phyloP scores from a whole-genome alignment of 2,113 vertebrate species.

The Isurus oxyrinchus region DNA sequence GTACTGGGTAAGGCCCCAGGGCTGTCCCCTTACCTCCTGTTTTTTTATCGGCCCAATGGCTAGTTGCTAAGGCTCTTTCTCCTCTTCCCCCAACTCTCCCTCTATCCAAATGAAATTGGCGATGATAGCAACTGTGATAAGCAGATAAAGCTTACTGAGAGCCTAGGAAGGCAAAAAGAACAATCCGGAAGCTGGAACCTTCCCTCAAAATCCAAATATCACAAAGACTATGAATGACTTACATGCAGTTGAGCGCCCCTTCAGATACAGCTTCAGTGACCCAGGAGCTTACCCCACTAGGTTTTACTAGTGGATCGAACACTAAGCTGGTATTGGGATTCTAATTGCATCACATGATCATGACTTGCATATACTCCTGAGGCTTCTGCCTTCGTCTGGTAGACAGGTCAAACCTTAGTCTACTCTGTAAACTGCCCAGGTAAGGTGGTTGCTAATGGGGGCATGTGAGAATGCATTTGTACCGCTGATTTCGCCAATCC shows the following conservation, averaged over 20 bases:
- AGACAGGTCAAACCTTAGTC: neutral
- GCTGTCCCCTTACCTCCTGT: neutral
- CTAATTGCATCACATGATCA: neutral
- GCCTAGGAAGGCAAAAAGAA: neutral
- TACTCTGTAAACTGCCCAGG: neutral
- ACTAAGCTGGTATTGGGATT: neutral
- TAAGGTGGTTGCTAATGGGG: neutral
- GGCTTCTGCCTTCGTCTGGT: neutral
- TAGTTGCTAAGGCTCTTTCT: neutral
- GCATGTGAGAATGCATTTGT: neutral
- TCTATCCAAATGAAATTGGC: neutral
- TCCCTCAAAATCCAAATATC: neutral
- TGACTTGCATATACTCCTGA: neutral
- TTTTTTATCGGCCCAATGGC: neutral
- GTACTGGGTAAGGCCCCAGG: neutral
- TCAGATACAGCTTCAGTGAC: neutral
- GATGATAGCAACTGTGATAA: neutral
- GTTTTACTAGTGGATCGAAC: neutral
- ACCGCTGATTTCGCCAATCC: neutral
- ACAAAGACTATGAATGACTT: neutral
- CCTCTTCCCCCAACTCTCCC: too few species aligned
- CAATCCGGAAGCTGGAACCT: neutral
- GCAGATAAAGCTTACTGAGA: neutral
- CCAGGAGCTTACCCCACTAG: neutral
- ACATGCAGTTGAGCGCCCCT: neutral